Base-by-base conservation (phyloP, 2,113 vertebrate species). In the Himantopus leucocephalus region DNA sequence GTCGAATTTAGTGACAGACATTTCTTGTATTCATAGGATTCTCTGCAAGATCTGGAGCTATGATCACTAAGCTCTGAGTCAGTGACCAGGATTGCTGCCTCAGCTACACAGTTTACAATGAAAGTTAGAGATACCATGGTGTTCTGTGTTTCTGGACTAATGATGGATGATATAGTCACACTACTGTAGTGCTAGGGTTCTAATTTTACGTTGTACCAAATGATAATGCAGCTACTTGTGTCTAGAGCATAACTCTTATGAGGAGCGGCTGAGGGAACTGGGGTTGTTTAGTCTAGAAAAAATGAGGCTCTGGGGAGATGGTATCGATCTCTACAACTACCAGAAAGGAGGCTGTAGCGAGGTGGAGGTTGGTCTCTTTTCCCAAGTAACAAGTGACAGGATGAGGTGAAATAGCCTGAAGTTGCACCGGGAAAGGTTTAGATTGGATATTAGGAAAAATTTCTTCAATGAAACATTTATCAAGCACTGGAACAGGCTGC, bases 91-190 rank as follows among this genome's bases (percentile, higher is more conserved):
- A 34, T 5, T 68, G 29, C 20, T 86, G 19, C 43, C 55, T 86
- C 63, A 85, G 26, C 23, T 78, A 20, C 7, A 14, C 15, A 17
- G 10, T 37, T 67, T 70, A 26, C 24, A 77, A 8, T 21, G 12
- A 34, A 56, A 43, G 35, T 62, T 24, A 74, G 47, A 84, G 27
- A 32, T 14, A 45, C 8, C 11, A 10, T 12, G 9, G 55, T 32
- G 15, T 30, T 86, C 59, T 70, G 14, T 68, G 37, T 62, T 85
- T 78, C 60, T 82, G 37, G 84, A 34, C 26, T 77, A 41, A 50
- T 10, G 24, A 12, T 16, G 10, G 30, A n/a, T 1, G 3, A 24
- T n/a, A 62, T 0, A 35, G 2, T 24, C 24, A 50, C 50, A 75
- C 6, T 20, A 32, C 16, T 55, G 39, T 23, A 53, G 20, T 41